phyloP scores from a whole-genome alignment of 2,113 vertebrate species.

The Sprattus sprattus region DNA sequence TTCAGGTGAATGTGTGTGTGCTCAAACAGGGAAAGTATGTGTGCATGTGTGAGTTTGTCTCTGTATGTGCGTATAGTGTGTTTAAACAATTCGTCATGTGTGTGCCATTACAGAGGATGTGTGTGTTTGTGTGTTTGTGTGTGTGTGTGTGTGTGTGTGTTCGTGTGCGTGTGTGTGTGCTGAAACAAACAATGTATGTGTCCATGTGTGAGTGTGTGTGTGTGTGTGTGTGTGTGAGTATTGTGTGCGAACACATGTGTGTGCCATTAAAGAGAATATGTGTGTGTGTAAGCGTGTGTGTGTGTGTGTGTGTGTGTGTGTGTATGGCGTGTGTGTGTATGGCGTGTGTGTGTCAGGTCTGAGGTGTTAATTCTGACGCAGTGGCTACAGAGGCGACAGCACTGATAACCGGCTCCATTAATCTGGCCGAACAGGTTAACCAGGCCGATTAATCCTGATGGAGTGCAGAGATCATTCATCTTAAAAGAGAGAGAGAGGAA shows the following conservation, averaged over 20 bases:
- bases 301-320: constrained; percentile 1
- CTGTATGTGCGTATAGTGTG: not conserved
- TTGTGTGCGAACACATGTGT: not conserved
- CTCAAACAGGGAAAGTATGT: not conserved
- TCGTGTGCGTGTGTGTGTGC: not conserved
- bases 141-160: not conserved
- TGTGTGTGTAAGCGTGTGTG: not conserved
- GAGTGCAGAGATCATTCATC: constrained; percentile 57
- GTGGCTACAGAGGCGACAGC: constrained; percentile 33
- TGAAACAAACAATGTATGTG: not conserved
- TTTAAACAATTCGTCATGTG: not conserved
- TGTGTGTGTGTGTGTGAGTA: not conserved
- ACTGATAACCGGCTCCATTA: constrained; percentile 50
- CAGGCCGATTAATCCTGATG: constrained; percentile 39
- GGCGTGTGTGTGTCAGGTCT: constrained; percentile 19
- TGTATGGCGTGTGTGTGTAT: constrained; percentile 7
- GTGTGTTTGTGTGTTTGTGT: not conserved
- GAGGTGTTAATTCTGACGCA: constrained; percentile 48
- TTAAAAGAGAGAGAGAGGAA: constrained; percentile 17
- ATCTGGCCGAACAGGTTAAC: constrained; percentile 44
- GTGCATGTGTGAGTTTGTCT: not conserved
- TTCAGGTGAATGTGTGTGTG: constrained; percentile 1
- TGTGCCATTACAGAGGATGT: not conserved
- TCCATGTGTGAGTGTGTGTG: not conserved
- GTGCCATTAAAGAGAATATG: not conserved